Conservation (phyloP, 2,113 vertebrate species). For the Sceloporus undulatus region DNA sequence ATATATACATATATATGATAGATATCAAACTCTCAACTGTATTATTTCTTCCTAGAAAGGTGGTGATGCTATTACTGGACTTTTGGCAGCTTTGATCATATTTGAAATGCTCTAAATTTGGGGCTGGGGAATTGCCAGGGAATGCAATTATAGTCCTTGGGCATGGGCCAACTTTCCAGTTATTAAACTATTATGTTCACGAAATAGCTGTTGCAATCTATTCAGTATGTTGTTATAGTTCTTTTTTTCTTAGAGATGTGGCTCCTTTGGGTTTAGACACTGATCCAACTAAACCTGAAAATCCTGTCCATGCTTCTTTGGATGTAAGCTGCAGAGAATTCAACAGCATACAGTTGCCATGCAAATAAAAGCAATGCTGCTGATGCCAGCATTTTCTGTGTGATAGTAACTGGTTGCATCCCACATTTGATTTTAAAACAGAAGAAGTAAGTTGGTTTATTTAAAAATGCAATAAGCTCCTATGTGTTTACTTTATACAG, state of each 20-base stretch:
- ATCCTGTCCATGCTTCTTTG: not conserved
- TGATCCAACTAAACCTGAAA: not conserved
- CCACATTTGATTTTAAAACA: not conserved
- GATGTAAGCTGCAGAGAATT: not conserved
- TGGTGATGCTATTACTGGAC: not conserved
- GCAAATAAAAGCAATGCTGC: not conserved
- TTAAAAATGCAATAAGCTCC: no score
- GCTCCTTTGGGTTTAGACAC: not conserved
- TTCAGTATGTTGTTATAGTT: conserved; percentile 27
- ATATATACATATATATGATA: no score
- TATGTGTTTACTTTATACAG: not conserved
- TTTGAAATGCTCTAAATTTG: conserved; percentile 29
- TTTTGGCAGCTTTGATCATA: not conserved
- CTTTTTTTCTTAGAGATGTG: not conserved
- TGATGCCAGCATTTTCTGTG: no score
- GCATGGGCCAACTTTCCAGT: conserved; percentile 28
- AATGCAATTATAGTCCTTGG: conserved; percentile 32
- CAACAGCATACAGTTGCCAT: not conserved
- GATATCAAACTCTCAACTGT: not conserved
- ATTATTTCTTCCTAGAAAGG: conserved; percentile 24
- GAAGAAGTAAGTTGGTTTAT: not conserved
- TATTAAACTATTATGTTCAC: conserved; percentile 19
- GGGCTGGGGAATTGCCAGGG: conserved; percentile 22
- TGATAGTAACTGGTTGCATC: no score
- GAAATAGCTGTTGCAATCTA: conserved; percentile 23